Evolutionary conservation across 2,888 invertebrate genomes (phyloP).

Genomic region (Pachycephus smyrnensis): DNA sequence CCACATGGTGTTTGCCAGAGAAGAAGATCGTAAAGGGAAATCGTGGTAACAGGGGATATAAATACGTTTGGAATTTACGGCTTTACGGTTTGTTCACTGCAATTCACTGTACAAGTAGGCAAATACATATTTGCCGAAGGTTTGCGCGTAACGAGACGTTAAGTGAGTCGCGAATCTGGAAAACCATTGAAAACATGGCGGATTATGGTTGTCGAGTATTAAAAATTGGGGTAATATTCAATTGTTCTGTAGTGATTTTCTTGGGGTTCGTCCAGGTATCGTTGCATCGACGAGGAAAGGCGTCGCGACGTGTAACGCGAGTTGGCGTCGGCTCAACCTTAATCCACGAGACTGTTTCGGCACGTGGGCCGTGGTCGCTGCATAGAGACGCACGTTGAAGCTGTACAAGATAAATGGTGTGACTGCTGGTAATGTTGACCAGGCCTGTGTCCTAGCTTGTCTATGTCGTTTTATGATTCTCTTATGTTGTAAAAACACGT

Average conservation of each 20-base stretch:
- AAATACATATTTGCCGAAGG: background rate
- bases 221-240: background rate
- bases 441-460: slow-evolving; percentile 2
- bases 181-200: background rate
- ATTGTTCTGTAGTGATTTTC: background rate
- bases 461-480: background rate
- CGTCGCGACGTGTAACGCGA: background rate
- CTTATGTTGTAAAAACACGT: background rate
- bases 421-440: background rate
- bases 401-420: slow-evolving; percentile 1
- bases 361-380: slow-evolving; percentile 1
- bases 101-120: background rate
- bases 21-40: background rate
- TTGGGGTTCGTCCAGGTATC: background rate
- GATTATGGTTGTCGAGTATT: background rate
- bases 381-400: background rate
- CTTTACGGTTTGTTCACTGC: background rate
- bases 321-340: slow-evolving; percentile 6
- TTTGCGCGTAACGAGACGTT: background rate
- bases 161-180: background rate
- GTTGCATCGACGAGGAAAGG: background rate
- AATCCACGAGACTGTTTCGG: slow-evolving; percentile 5
- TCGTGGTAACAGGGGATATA: background rate
- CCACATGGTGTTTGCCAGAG: background rate
- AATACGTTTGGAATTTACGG: background rate